These are phyloP conservation scores for Metopia argyrocephala DNA, from an alignment of 2,888 invertebrate genomes.

Conservation along the genomic window DNA sequence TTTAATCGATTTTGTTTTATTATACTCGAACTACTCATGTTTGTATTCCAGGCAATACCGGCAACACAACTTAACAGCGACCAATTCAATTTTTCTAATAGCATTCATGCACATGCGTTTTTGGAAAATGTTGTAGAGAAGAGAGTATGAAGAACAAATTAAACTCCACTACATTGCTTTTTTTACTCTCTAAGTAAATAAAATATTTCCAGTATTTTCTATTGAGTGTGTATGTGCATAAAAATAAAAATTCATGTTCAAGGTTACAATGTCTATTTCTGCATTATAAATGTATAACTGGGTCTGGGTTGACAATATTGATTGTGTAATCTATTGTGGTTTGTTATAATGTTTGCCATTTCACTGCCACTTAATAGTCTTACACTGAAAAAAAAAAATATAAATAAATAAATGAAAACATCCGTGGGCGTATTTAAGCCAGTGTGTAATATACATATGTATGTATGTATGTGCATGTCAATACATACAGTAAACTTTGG, in stretches of 20 bases:
- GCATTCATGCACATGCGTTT: slow-evolving; percentile 40
- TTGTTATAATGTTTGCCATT: slow-evolving; percentile 19
- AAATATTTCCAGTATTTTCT: too few relatives aligned
- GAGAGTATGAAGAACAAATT: too few relatives aligned
- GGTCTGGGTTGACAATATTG: slow-evolving; percentile 52
- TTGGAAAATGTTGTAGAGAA: background rate
- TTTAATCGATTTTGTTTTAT: background rate
- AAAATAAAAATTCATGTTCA: slow-evolving; percentile 55
- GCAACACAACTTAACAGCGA: background rate
- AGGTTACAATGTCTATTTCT: slow-evolving; percentile 32
- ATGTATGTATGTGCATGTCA: too few relatives aligned
- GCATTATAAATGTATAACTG: slow-evolving; percentile 9
- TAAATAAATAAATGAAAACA: too few relatives aligned
- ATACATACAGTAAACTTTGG: too few relatives aligned
- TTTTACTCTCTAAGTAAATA: background rate
- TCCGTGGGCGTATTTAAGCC: too few relatives aligned
- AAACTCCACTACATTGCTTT: slow-evolving; percentile 36
- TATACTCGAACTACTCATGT: background rate
- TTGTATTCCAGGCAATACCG: background rate
- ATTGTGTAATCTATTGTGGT: background rate
- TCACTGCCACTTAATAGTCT: slow-evolving; percentile 46
- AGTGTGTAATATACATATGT: too few relatives aligned
- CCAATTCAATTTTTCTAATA: background rate
- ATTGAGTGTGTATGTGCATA: background rate
- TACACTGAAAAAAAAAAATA: too few relatives aligned